phyloP scores from a whole-genome alignment of 2,113 vertebrate species.

The Aleadryas rufinucha region DNA sequence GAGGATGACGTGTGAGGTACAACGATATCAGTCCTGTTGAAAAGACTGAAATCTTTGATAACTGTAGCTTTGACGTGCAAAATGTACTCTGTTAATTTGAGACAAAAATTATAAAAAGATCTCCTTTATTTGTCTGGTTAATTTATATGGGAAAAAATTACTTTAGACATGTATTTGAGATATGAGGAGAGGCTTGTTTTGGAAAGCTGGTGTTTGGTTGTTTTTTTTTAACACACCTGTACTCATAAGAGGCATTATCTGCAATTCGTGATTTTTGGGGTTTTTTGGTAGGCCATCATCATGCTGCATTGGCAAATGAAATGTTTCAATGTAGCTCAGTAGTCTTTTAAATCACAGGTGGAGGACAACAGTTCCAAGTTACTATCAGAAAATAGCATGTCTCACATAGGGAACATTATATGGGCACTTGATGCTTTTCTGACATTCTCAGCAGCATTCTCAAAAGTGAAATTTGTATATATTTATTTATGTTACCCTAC shows the following conservation, averaged over 20 bases:
- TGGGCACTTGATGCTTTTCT: not conserved
- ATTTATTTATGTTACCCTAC: not conserved
- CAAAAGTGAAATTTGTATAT: not conserved
- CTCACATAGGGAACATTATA: not conserved
- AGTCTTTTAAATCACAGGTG: not conserved
- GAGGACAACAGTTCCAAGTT: not conserved
- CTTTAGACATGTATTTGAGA: not conserved
- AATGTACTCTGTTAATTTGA: not conserved
- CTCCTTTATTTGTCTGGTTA: not conserved
- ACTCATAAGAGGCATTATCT: not conserved
- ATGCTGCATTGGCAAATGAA: not conserved
- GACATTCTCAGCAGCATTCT: not conserved
- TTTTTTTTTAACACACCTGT: not conserved
- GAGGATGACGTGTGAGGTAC: not conserved
- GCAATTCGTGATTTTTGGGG: no score
- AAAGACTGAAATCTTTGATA: not conserved
- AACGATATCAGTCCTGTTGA: not conserved
- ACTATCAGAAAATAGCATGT: not conserved
- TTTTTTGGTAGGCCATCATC: fast-evolving
- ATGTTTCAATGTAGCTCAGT: not conserved
- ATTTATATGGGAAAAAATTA: not conserved
- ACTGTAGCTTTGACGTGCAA: not conserved
- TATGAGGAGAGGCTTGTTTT: not conserved
- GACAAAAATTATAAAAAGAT: not conserved
- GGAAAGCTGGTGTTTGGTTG: not conserved